Conservation (phyloP, 1,140 invertebrate genomes). For the Penaeus japonicus region DNA sequence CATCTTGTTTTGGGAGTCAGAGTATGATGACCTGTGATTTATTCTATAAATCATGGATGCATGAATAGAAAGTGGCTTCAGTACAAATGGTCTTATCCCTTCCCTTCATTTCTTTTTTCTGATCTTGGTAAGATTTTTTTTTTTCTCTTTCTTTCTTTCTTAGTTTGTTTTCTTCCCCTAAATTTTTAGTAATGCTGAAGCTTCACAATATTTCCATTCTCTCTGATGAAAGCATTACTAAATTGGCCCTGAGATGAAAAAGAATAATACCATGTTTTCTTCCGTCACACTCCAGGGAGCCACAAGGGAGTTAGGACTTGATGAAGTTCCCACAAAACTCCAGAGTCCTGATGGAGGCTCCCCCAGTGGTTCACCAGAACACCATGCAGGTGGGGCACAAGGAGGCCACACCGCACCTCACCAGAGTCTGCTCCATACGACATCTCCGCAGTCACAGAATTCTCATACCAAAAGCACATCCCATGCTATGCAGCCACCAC, state of each 20-base stretch:
- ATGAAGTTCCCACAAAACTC: slow-evolving; percentile 48
- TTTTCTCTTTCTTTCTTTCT: not conserved
- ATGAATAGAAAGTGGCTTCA: no score
- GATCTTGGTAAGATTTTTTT: no score
- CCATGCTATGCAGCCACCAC: not conserved
- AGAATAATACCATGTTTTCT: no score
- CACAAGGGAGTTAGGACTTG: slow-evolving; percentile 16
- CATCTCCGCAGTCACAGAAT: not conserved
- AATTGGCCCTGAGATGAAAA: no score
- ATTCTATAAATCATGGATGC: no score
- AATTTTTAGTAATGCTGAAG: not conserved
- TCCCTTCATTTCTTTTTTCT: no score
- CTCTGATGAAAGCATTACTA: no score
- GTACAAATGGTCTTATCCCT: no score
- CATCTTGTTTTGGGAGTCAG: not conserved
- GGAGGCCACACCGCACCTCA: not conserved
- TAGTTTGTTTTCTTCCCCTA: not conserved
- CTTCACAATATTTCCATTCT: not conserved
- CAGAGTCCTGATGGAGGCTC: slow-evolving; percentile 43
- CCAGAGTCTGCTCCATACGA: not conserved
- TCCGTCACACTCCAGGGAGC: not conserved
- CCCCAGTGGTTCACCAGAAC: slow-evolving; percentile 16
- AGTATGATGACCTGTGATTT: no score
- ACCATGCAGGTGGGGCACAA: not conserved
- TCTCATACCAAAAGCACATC: not conserved